phyloP scores from a whole-genome alignment of 2,113 vertebrate species.

The Clarias gariepinus region DNA sequence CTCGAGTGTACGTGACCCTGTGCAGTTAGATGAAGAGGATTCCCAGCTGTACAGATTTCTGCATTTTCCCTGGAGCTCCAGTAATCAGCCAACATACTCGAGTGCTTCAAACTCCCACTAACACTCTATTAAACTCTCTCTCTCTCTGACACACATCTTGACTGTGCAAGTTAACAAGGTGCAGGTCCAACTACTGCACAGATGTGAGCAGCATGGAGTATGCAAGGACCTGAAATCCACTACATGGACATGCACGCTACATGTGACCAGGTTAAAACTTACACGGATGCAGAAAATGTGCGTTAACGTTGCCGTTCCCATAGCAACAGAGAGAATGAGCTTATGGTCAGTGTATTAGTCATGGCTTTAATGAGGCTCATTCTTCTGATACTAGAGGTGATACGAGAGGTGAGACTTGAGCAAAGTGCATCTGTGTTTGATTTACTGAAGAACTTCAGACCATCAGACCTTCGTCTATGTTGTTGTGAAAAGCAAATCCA shows the following conservation, averaged over 20 bases:
- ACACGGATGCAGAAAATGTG: not conserved
- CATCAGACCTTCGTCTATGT: too few relatives aligned
- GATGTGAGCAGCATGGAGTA: not conserved
- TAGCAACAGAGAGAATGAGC: not conserved
- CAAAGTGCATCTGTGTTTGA: not conserved
- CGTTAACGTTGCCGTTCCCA: not conserved
- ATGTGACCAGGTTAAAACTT: not conserved
- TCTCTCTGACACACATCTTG: not conserved
- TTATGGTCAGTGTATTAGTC: not conserved
- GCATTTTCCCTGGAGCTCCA: conserved; percentile 44
- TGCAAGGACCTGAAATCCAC: not conserved
- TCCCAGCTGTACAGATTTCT: not conserved
- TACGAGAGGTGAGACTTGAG: not conserved
- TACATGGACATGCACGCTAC: not conserved
- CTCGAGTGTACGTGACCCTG: conserved; percentile 2
- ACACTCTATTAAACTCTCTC: not conserved
- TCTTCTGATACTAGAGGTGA: not conserved
- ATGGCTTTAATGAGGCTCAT: not conserved
- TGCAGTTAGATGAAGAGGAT: not conserved
- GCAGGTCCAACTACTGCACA: not conserved
- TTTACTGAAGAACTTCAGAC: too few relatives aligned
- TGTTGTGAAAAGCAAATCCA: too few relatives aligned
- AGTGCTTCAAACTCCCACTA: conserved; percentile 54
- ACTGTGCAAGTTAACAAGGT: not conserved
- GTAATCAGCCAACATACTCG: conserved; percentile 65